Percentiles rank a stretch among this genome's conserved stretches.
These are phyloP conservation scores for Lepidothrix coronata DNA, from an alignment of 2,113 vertebrate species.

Conservation along the genomic window DNA sequence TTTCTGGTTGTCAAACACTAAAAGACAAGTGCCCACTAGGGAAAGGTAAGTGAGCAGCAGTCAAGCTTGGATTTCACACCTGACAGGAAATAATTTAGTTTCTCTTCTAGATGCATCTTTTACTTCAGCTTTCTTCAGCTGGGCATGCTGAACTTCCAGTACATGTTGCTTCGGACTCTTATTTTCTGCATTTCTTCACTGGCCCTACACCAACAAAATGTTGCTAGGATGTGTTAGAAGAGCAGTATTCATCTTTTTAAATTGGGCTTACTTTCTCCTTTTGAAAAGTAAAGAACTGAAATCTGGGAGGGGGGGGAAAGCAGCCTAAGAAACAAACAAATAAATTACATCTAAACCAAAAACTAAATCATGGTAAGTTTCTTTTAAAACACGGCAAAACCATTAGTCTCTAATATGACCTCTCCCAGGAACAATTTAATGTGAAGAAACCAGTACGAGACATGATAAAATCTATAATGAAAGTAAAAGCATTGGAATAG, in stretches of 20 bases:
- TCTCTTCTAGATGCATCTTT: not conserved
- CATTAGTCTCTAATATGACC: not conserved
- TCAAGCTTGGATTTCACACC: not conserved
- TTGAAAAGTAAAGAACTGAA: not conserved
- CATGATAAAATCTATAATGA: not conserved
- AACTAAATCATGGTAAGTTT: not conserved
- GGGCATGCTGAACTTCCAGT: not conserved
- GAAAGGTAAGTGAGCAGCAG: not conserved
- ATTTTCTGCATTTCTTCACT: not conserved
- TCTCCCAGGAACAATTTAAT: not conserved
- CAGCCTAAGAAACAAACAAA: not conserved
- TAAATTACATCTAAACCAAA: not conserved
- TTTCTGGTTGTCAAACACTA: not conserved
- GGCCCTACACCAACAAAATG: not conserved
- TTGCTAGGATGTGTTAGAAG: not conserved
- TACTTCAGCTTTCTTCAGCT: not conserved
- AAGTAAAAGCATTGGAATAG: not conserved
- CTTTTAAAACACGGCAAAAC: not conserved
- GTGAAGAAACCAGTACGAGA: not conserved
- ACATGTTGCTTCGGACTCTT: not conserved
- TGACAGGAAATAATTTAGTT: not conserved
- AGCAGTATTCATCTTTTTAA: not conserved
- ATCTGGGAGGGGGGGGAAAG: not conserved
- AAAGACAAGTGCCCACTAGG: not conserved
- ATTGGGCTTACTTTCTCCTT: not conserved